Conservation (phyloP, 2,113 vertebrate species). For the Strix aluco region DNA sequence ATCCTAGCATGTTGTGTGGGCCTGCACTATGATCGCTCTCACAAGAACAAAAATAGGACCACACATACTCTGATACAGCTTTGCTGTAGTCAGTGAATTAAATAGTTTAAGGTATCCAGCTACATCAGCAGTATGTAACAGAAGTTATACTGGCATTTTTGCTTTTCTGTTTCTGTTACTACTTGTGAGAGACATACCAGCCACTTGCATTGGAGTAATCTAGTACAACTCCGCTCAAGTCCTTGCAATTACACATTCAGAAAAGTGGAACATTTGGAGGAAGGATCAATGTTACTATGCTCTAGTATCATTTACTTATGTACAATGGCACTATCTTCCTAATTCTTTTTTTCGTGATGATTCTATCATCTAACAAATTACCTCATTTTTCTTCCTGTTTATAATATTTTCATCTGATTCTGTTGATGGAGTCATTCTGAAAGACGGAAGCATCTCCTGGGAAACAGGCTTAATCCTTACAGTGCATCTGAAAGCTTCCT, state of each 20-base stretch:
- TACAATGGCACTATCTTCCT: not conserved
- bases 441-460: not conserved
- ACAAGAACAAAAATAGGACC: not conserved
- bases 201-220: not conserved
- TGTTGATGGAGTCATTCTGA: not conserved
- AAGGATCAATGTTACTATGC: not conserved
- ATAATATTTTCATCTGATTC: not conserved
- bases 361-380: not conserved
- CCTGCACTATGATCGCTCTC: not conserved
- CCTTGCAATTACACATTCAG: not conserved
- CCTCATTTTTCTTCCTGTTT: not conserved
- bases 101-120: not conserved
- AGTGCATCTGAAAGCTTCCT: not conserved
- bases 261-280: not conserved
- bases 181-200: not conserved
- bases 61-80: not conserved
- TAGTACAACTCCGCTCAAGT: not conserved
- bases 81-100: not conserved
- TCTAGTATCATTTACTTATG: not conserved
- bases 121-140: not conserved
- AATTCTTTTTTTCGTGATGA: not conserved
- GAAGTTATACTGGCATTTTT: not conserved
- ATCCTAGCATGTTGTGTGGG: not conserved
- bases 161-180: not conserved
- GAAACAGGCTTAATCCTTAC: not conserved